Conservation (phyloP, 2,888 invertebrate genomes). For the Drosophila paracracens region DNA sequence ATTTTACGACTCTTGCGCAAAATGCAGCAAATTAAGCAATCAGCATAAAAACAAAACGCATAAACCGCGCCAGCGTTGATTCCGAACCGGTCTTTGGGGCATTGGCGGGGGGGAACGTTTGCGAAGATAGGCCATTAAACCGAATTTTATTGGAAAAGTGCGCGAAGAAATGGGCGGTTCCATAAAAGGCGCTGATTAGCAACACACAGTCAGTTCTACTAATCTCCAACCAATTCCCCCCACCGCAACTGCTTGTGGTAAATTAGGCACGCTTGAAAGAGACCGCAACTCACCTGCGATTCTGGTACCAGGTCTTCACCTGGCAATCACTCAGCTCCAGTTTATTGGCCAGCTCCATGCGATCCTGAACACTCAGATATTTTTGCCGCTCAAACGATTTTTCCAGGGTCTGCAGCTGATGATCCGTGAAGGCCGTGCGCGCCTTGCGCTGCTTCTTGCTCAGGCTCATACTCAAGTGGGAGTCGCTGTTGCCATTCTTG, state of each 20-base stretch:
- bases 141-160: slow-evolving; percentile 76
- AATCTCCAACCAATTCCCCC: background rate
- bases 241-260: background rate
- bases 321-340: slow-evolving; percentile 98
- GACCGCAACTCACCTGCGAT: slow-evolving; percentile 91
- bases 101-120: slow-evolving; percentile 5
- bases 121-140: slow-evolving; percentile 53
- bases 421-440: slow-evolving; percentile 99
- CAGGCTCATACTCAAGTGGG: slow-evolving; percentile 84
- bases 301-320: slow-evolving; percentile 99
- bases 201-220: slow-evolving; percentile 17
- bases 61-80: slow-evolving; percentile 57
- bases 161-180: slow-evolving; percentile 76
- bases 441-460: slow-evolving; percentile 98
- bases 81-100: slow-evolving; percentile 50
- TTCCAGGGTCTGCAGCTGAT: slow-evolving; percentile 97
- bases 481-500: slow-evolving; percentile 80
- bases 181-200: slow-evolving; percentile 77
- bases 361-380: slow-evolving; percentile 97
- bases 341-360: slow-evolving; percentile 99
- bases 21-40: slow-evolving; percentile 81
- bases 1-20: slow-evolving; percentile 75
- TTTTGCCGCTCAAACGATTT: slow-evolving; percentile 99
- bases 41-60: slow-evolving; percentile 77
- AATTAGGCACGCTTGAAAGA: slow-evolving; percentile 43